Conservation (phyloP, 1,140 invertebrate genomes). For the Drosophila ohnishii region DNA sequence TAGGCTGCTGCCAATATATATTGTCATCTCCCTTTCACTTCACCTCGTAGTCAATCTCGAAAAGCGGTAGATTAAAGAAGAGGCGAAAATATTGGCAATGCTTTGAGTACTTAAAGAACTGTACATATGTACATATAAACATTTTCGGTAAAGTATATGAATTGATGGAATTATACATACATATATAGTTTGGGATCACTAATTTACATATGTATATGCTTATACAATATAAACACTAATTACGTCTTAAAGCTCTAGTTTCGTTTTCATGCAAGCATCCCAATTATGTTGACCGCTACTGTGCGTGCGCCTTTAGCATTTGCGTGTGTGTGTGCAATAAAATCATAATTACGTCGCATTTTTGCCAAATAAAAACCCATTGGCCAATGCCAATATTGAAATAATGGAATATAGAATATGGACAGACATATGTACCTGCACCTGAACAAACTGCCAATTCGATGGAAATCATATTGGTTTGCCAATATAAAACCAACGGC, state of each 20-base stretch:
- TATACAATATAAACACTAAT: not conserved
- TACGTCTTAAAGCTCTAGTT: not conserved
- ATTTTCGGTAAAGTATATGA: no score
- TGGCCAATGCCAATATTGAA: constrained; percentile 33
- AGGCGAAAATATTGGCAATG: not conserved
- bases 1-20: not conserved
- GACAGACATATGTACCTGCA: constrained; percentile 6
- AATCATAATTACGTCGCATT: constrained; percentile 48
- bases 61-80: not conserved
- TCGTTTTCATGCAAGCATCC: not conserved
- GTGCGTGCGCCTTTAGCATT: not conserved
- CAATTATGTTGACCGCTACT: not conserved
- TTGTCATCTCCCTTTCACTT: not conserved
- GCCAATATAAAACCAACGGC: constrained; percentile 55
- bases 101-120: no score
- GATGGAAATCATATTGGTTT: constrained; percentile 23
- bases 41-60: not conserved
- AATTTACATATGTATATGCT: no score
- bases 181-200: no score
- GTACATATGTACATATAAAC: no score
- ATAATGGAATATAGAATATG: constrained; percentile 26
- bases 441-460: constrained; percentile 10
- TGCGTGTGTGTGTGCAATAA: constrained; percentile 9
- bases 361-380: constrained; percentile 13
- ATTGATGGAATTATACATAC: no score